These are phyloP conservation scores for Siniperca chuatsi DNA, from an alignment of 2,113 vertebrate genomes.

Conservation along the genomic window DNA sequence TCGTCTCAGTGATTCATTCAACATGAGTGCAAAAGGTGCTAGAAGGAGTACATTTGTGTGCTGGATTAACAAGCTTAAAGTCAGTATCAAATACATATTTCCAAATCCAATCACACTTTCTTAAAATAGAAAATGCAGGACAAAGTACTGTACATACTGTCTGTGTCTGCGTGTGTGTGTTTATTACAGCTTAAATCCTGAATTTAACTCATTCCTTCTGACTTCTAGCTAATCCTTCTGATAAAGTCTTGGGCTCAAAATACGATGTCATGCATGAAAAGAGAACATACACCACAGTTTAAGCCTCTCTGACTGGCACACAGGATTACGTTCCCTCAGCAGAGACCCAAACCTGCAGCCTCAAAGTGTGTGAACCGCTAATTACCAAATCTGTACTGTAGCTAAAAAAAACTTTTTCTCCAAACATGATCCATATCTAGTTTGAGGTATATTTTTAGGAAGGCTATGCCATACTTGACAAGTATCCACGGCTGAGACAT, in stretches of 20 bases:
- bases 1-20: not conserved
- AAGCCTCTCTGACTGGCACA: constrained; percentile 59
- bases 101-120: not conserved
- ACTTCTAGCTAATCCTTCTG: constrained; percentile 42
- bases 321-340: constrained; percentile 56
- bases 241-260: constrained; percentile 32
- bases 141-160: constrained; percentile 1
- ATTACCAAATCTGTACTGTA: constrained; percentile 38
- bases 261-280: constrained; percentile 39
- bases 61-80: not conserved
- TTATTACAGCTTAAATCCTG: not conserved
- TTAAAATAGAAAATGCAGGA: not conserved
- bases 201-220: constrained; percentile 36
- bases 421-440: constrained; percentile 47
- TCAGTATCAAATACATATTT: not conserved
- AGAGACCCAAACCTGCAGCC: constrained; percentile 48
- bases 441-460: constrained; percentile 59
- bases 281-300: constrained; percentile 40
- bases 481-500: not conserved
- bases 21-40: not conserved
- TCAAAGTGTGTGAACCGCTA: constrained; percentile 32
- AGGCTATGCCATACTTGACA: constrained; percentile 27
- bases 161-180: constrained; percentile 17
- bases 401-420: constrained; percentile 9
- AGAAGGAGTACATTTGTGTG: not conserved